These are phyloP conservation scores for Rhagoletis zephyria DNA, from an alignment of 1,140 invertebrate species.

Conservation along the genomic window DNA sequence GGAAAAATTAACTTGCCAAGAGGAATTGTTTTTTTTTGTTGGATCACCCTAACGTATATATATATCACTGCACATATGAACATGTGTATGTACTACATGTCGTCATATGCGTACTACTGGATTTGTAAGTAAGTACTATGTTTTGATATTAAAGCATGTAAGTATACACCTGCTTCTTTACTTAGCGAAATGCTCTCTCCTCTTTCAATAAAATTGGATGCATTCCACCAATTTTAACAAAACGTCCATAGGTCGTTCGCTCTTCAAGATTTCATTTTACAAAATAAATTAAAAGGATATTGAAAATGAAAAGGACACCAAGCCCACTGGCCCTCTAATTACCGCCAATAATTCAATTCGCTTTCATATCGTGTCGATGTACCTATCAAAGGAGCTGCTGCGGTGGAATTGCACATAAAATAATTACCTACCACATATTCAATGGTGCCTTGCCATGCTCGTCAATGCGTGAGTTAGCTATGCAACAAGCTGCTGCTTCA, in stretches of 20 bases:
- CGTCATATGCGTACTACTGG: not conserved
- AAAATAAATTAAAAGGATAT: conserved; percentile 32
- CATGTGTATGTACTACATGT: too few species aligned
- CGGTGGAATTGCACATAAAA: not conserved
- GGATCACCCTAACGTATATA: too few species aligned
- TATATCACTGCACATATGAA: too few species aligned
- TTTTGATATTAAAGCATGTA: too few species aligned
- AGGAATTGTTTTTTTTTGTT: too few species aligned
- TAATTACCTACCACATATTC: not conserved
- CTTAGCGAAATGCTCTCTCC: too few species aligned
- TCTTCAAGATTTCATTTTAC: not conserved
- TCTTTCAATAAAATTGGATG: not conserved
- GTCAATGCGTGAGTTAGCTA: not conserved
- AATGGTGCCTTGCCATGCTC: not conserved
- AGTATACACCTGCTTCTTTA: too few species aligned
- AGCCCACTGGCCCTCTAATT: not conserved
- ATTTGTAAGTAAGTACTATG: not conserved
- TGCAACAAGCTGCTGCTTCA: not conserved
- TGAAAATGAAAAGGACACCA: not conserved
- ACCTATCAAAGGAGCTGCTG: not conserved
- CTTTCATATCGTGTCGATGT: not conserved
- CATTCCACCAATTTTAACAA: not conserved
- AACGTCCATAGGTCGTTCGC: not conserved
- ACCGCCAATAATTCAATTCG: conserved; percentile 25
- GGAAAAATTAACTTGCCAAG: too few species aligned